Base-by-base conservation (phyloP, 2,113 vertebrate species). In the Oreochromis tanganicae region DNA sequence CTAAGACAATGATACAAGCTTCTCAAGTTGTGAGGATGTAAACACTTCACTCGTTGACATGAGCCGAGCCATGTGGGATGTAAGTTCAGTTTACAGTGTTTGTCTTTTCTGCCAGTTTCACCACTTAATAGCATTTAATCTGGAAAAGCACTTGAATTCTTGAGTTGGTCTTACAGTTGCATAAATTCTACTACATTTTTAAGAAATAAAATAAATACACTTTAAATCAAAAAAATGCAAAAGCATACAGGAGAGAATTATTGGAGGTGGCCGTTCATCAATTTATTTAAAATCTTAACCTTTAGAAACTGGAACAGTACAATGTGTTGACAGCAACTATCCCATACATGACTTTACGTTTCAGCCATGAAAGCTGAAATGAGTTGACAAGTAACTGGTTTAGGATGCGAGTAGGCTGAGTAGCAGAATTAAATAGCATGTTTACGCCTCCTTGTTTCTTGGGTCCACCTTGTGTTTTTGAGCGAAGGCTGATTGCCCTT, bases 271-370 rank as follows among this genome's bases (percentile, higher is more conserved):
- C 83, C 89, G 85, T 90, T 85, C 36, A 89, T 93, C 89, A 61
- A 89, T 88, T 91, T 83, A 89, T 87, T 90, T 68, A 92, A 88
- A 91, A 92, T 87, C 83, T 85, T 94, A 90, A 95, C 92, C 93
- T 94, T 94, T 94, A 89, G 83, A 43, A 87, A 91, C 87, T 92
- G 81, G 85, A 88, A 87, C 82, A 94, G 89, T 90, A 92, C 46
- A 83, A 88, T 88, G 84, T 84, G 86, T 87, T 85, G 80, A 90
- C 87, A 86, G 68, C 78, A 90, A 85, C 88, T 84, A 81, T 91
- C 46, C 88, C 86, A 91, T 90, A 92, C 73, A 88, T 89, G 82
- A 93, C 79, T 89, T 92, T 82, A 89, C 87, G 83, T 88, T 90
- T 91, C 63, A 38, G 63, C 55, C 36, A 73, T 78, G 36, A 80